Conservation (phyloP, 2,888 invertebrate genomes). For the Ichneumon xanthorius region DNA sequence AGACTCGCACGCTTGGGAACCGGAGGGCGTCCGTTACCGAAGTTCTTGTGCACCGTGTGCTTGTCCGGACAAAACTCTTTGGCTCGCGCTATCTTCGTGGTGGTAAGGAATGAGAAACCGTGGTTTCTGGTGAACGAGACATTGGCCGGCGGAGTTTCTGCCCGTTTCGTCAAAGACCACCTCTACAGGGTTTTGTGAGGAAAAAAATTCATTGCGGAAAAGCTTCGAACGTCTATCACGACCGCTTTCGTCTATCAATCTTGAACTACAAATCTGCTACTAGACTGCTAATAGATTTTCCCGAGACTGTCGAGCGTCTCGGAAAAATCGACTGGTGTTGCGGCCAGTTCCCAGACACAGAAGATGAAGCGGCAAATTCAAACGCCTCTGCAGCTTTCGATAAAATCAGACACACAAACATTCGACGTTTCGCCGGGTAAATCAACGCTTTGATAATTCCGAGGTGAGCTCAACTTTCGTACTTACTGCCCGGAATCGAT, state of each 20-base stretch:
- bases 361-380: neutral
- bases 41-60: slow-evolving; percentile 55
- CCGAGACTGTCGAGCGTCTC: neutral
- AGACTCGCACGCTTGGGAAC: slow-evolving; percentile 53
- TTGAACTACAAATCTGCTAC: neutral
- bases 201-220: slow-evolving; percentile 33
- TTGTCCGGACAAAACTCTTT: slow-evolving; percentile 54
- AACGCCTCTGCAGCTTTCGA: neutral
- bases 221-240: slow-evolving; percentile 12
- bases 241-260: slow-evolving; percentile 1
- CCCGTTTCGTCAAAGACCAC: slow-evolving; percentile 41
- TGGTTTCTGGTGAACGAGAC: slow-evolving; percentile 35
- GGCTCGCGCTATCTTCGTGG: slow-evolving; percentile 35
- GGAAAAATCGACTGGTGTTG: neutral
- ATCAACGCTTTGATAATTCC: slow-evolving; percentile 58
- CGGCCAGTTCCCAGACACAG: neutral
- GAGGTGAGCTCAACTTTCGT: slow-evolving; percentile 41
- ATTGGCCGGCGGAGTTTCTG: slow-evolving; percentile 32
- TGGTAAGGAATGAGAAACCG: slow-evolving; percentile 30
- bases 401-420: slow-evolving; percentile 57
- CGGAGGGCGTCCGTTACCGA: slow-evolving; percentile 68
- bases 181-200: slow-evolving; percentile 32
- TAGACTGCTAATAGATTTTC: neutral
- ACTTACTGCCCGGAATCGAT: slow-evolving; percentile 38
- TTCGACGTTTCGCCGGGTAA: slow-evolving; percentile 45